Evolutionary conservation across 1,140 invertebrate genomes (phyloP).

Genomic region (Drosophila jambulina): DNA sequence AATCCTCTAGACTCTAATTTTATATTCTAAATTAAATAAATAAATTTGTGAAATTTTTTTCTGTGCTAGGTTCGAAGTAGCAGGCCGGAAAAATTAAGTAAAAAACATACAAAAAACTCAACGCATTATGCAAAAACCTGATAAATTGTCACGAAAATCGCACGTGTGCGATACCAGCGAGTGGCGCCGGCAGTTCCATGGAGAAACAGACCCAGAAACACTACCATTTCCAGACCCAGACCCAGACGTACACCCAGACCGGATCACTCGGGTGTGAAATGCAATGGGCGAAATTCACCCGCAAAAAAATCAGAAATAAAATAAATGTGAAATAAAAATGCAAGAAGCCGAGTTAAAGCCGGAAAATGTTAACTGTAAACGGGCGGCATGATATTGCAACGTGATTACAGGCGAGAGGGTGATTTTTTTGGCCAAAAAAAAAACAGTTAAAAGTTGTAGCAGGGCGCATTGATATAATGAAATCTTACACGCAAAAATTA

Average conservation of each 20-base stretch:
- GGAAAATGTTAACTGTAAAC: constrained; percentile 37
- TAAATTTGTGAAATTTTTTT: not conserved
- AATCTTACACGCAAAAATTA: constrained; percentile 26
- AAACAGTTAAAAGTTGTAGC: constrained; percentile 3
- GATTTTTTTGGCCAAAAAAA: constrained; percentile 29
- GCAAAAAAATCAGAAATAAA: constrained; percentile 17
- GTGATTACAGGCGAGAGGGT: constrained; percentile 52
- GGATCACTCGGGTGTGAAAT: constrained; percentile 78
- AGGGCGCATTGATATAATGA: constrained; percentile 23
- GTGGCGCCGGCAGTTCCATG: constrained; percentile 44
- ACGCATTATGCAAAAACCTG: constrained; percentile 45
- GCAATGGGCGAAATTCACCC: constrained; percentile 52
- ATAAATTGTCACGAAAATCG: constrained; percentile 81
- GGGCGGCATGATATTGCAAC: constrained; percentile 56
- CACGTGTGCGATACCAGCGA: constrained; percentile 71
- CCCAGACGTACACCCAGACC: constrained; percentile 43
- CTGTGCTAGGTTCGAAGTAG: not conserved
- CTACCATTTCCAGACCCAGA: constrained; percentile 32
- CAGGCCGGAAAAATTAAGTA: constrained; percentile 5
- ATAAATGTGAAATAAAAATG: constrained; percentile 24
- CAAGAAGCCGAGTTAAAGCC: constrained; percentile 39
- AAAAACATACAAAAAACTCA: constrained; percentile 16
- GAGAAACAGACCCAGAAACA: constrained; percentile 37
- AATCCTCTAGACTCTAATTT: not conserved
- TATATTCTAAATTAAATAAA: not conserved